Conservation (phyloP, 2,113 vertebrate species). For the Bos taurus region DNA sequence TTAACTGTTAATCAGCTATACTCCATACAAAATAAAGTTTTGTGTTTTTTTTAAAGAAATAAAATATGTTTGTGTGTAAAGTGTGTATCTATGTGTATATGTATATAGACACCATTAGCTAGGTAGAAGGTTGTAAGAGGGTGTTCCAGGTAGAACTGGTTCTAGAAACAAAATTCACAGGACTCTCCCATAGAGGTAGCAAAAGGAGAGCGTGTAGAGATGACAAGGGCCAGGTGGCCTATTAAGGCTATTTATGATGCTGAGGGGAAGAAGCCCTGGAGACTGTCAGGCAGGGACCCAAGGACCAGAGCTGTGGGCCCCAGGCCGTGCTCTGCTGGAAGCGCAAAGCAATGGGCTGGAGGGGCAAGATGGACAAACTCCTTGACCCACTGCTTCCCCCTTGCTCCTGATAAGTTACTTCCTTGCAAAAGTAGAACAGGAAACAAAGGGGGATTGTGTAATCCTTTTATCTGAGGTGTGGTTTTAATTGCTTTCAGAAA, state of each 20-base stretch:
- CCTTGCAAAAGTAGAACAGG: neutral
- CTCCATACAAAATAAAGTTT: neutral
- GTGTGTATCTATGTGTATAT: neutral
- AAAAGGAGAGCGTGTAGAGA: neutral
- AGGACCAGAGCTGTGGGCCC: neutral
- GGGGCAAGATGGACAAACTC: neutral
- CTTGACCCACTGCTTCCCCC: neutral
- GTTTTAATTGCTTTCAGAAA: constrained; percentile 5
- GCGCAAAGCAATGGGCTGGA: fast-evolving
- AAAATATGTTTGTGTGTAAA: neutral
- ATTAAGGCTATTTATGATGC: neutral
- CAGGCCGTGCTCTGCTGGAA: neutral
- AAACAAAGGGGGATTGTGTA: neutral
- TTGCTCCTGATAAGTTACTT: neutral
- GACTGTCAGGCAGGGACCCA: neutral
- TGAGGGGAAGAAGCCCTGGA: neutral
- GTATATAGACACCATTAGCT: neutral
- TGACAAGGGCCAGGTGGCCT: neutral
- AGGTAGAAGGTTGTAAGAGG: neutral
- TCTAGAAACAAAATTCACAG: neutral
- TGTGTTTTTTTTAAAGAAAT: neutral
- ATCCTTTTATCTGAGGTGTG: constrained; percentile 12
- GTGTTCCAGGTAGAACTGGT: neutral
- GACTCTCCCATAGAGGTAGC: neutral
- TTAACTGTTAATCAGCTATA: neutral